Base-by-base conservation (phyloP, 2,888 invertebrate species). In the Conchocele bisecta region DNA sequence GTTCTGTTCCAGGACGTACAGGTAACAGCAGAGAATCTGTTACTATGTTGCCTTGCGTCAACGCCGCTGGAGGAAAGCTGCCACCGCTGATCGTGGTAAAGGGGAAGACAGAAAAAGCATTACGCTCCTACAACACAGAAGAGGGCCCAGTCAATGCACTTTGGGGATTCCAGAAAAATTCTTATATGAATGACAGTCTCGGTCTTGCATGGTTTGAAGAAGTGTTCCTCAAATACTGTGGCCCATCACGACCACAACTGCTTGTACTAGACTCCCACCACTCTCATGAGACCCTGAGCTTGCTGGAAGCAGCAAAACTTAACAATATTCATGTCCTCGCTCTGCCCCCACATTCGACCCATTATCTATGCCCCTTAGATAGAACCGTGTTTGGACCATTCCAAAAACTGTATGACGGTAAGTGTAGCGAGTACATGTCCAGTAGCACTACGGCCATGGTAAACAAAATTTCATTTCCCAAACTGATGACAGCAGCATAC, bases 11-110 rank as follows among this genome's bases (percentile, higher is more conserved):
- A 20, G 67, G 59, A 3, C 39, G 53, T 9, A 41, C 46, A 1
- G 61, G 56, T 0, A 67, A 66, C 24, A 22, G 24, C 3, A 13
- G 56, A 15, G 60, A 70, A 26, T 41, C 42, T 6, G 48, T 70
- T 2, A 77, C 74, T 9, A 33, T 74, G 7, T n/a, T 53, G 6
- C 60, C 70, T 0, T 77, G 77, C 24, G 42, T 70, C 0, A 71
- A 63, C 61, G 77, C 67, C 0, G 58, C 67, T 13, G 67, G 70
- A 1, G 13, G n/a, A 5, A 20, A 29, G n/a, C 59, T 74, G 6
- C 73, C 64, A 20, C 68, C 71, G 0, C 26, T 68, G 17, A 35
- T 71, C 6, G 60, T 71, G 11, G 58, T 64, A 0, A 70, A 66
- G 24, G 60, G 37, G 3, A 51, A 58, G 41, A n/a, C n/a, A n/a